These are phyloP conservation scores for Laticauda colubrina DNA, from an alignment of 2,113 vertebrate species.

Conservation along the genomic window DNA sequence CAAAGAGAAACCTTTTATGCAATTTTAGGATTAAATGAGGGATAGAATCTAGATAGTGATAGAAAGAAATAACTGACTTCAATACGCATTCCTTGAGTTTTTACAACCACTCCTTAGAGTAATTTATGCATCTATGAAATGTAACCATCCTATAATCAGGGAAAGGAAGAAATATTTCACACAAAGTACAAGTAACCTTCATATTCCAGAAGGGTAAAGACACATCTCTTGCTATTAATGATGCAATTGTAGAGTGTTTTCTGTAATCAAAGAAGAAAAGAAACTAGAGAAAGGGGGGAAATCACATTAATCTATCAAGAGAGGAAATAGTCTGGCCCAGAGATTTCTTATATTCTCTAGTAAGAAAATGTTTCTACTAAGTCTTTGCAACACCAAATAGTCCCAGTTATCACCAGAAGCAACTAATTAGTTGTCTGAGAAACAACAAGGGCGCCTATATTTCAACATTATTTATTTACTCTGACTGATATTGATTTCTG, in stretches of 20 bases:
- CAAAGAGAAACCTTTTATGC: not conserved
- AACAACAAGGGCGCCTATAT: not conserved
- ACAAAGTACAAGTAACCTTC: not conserved
- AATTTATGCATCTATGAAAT: not conserved
- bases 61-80: not conserved
- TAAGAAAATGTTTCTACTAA: not conserved
- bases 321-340: not conserved
- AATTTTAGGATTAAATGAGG: conserved; percentile 3
- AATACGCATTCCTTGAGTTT: not conserved
- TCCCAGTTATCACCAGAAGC: not conserved
- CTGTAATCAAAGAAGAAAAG: not conserved
- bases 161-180: not conserved
- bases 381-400: not conserved
- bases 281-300: not conserved
- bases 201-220: not conserved
- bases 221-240: not conserved
- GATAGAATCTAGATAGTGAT: not conserved
- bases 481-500: not conserved
- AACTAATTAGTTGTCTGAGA: not conserved
- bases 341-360: not conserved
- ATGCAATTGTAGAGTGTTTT: not conserved
- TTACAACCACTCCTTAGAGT: not conserved
- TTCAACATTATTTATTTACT: not conserved
- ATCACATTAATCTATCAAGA: not conserved
- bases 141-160: not conserved